Evolutionary conservation across 1,140 invertebrate genomes (phyloP).

Genomic region (Drosophila sechellia): DNA sequence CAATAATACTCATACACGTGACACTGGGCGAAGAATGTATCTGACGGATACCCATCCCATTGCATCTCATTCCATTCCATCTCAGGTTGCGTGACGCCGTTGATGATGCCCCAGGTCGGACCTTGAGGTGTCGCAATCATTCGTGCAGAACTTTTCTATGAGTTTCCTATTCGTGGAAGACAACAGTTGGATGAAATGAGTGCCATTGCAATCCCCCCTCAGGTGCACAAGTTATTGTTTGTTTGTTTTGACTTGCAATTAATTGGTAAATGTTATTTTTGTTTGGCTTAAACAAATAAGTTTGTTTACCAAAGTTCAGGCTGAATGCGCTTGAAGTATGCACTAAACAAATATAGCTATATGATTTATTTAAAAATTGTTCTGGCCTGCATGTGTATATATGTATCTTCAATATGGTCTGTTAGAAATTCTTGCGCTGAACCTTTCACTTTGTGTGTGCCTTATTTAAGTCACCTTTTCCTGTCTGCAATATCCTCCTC

Average conservation of each 20-base stretch:
- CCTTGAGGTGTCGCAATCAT: conserved; percentile 71
- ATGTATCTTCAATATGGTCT: neutral
- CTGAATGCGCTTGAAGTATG: neutral
- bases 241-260: conserved; percentile 48
- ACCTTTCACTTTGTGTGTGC: conserved; percentile 20
- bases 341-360: neutral
- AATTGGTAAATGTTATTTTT: conserved; percentile 25
- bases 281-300: conserved; percentile 1
- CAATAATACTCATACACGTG: conserved; percentile 51
- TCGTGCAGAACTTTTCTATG: conserved; percentile 74
- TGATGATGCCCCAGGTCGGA: conserved; percentile 35
- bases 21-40: conserved; percentile 57
- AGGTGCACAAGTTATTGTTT: conserved; percentile 14
- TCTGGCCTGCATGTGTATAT: neutral
- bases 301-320: neutral
- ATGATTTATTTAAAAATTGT: neutral
- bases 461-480: conserved; percentile 32
- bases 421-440: neutral
- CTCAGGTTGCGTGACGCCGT: conserved; percentile 60
- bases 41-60: conserved; percentile 28
- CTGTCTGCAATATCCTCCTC: conserved; percentile 35
- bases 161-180: conserved; percentile 10
- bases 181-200: conserved; percentile 54
- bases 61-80: conserved; percentile 1
- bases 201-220: neutral